Evolutionary conservation across 1,140 invertebrate genomes (phyloP), one percentile per base, ranked within the genome.

Genomic region (Leptinotarsa defecta): DNA sequence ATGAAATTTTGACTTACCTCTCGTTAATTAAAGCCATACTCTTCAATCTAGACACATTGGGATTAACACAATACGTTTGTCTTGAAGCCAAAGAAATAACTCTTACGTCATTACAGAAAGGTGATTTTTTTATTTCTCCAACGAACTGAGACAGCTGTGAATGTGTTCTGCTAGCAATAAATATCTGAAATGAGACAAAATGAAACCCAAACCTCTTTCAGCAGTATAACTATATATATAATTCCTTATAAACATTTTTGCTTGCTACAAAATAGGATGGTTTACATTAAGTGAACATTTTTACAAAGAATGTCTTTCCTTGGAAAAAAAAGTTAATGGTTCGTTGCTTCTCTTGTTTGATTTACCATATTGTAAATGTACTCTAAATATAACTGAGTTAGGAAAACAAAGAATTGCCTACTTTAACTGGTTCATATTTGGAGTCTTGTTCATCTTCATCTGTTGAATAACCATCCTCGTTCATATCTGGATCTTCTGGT

Each of bases 131-230:
- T 0, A 99, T 88, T 89, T 99, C 98, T 70, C 91, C 89, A 34
- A 98, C 91, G 89, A 99, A 97, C 85, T 99, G 98, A 3, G 94
- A 91, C 27, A 99, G 86, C 85, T 99, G 98, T 11, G 97, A 98
- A 87, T 99, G 97, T 48, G 98, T 99, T 84, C 98, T 89, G 77
- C 96, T 98, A 81, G 52, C 69, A n/a, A 71, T 75, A 13, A 63
- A 71, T 62, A 75, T 71, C 62, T 76, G 63, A 65, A 72, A 34
- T 34, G 6, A 11, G 34, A 43, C 8, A 43, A 63, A 63, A 20
- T 62, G 4, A n/a, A 62, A 17, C 17, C n/a, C n/a, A 17, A 19
- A 63, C 22, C n/a, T 19, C 61, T 19, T 63, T 63, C 22, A 63
- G 15, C 61, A 63, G 34, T 43, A 43, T 43, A 43, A 43, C 34